Evolutionary conservation across 2,888 invertebrate species (phyloP).

Genomic region (Drepanosiphum platanoidis): DNA sequence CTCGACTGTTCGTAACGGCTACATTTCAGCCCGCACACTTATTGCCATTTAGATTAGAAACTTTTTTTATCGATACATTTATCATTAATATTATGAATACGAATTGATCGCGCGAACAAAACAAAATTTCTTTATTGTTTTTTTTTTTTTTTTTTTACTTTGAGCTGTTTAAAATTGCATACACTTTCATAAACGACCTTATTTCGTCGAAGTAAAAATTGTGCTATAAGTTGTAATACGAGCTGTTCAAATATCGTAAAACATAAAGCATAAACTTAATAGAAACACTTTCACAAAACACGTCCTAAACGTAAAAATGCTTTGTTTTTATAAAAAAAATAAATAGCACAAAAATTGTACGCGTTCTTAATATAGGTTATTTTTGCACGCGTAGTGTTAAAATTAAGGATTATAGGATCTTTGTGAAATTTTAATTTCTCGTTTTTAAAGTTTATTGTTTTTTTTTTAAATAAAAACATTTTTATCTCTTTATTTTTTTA

Average conservation of each 20-base stretch:
- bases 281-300: background rate
- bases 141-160: too few species aligned
- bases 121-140: background rate
- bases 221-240: background rate
- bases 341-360: background rate
- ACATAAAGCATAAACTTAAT: background rate
- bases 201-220: background rate
- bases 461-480: too few species aligned
- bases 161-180: background rate
- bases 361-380: background rate
- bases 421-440: background rate
- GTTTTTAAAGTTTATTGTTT: too few species aligned
- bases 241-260: background rate
- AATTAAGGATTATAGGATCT: too few species aligned
- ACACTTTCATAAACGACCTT: background rate
- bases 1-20: too few species aligned
- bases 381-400: background rate
- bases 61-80: background rate
- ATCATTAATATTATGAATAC: background rate
- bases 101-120: background rate
- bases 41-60: too few species aligned
- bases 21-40: too few species aligned
- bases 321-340: background rate
- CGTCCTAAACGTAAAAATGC: background rate
- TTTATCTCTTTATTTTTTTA: too few species aligned